Evolutionary conservation across 2,797 vertebrate genomes (phyloP), one percentile per base, ranked within the genome.

Genomic region (Dendrocincla fuliginosa): DNA sequence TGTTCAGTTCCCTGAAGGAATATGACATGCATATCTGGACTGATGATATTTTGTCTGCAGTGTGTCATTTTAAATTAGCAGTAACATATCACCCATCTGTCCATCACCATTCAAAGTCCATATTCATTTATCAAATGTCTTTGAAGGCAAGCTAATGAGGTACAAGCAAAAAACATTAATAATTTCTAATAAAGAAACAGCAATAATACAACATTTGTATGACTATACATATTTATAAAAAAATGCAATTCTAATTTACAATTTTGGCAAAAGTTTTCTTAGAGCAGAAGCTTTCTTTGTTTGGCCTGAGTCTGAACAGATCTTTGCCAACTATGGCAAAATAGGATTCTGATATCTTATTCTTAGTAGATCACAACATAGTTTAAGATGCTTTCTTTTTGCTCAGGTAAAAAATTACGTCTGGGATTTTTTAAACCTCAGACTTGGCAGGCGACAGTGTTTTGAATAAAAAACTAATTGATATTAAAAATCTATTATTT

Each of bases 291-390:
- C 46, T 93, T 86, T 37, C 85, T 75, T 85, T 96, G 81, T 95
- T 96, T 96, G 85, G 81, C 95, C 91, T 95, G 46, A 49, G 69
- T 77, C 69, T 87, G 59, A 65, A 63, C 50, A 79, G 16, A 17
- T 44, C 78, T 89, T 79, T 94, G 93, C 95, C 95, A 96, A 96
- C 37, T 73, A 96, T 94, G 93, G 95, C 70, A 93, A 94, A 95
- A 95, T 18, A 33, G 17, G 20, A 82, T 90, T 93, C 93, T 90
- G 83, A 91, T 33, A 85, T 95, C 75, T 78, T 90, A 22, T 70
- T 59, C 77, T 95, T 95, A 92, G 57, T 50, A 93, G 84, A 84
- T 93, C 71, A 86, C 67, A 93, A 74, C 49, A 80, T 32, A 84
- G 47, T 73, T 78, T 73, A 85, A 93, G 52, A 75, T 50, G 30